Percentiles rank a stretch among this genome's conserved stretches.
phyloP scores from a whole-genome alignment of 2,888 invertebrate species.

The Pherbina coryleti region DNA sequence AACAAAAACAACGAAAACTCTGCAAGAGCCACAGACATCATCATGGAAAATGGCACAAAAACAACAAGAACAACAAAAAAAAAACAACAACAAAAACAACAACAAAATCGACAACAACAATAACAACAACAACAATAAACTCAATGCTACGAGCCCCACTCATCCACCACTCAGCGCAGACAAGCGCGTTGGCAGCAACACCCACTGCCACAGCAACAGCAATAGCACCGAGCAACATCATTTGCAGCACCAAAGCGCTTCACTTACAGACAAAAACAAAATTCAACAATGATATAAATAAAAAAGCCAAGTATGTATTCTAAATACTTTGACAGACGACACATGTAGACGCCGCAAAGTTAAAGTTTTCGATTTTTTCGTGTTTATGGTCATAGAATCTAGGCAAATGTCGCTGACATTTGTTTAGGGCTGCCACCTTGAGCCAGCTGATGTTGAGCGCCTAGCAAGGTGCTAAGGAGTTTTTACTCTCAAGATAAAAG shows the following conservation, averaged over 20 bases:
- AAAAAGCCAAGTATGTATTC: slow-evolving; percentile 43
- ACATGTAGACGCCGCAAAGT: neutral
- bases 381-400: neutral
- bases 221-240: slow-evolving; percentile 24
- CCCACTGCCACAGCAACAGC: slow-evolving; percentile 16
- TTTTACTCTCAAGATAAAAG: too few relatives aligned
- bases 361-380: neutral
- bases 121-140: slow-evolving; percentile 32
- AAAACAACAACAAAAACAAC: slow-evolving; percentile 33
- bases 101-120: neutral
- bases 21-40: slow-evolving; percentile 35
- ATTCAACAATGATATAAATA: slow-evolving; percentile 41
- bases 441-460: too few relatives aligned
- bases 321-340: slow-evolving; percentile 10
- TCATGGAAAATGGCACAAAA: slow-evolving; percentile 23
- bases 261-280: slow-evolving; percentile 32
- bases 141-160: neutral
- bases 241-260: neutral
- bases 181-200: neutral
- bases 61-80: slow-evolving; percentile 5
- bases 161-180: neutral
- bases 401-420: neutral
- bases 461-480: too few relatives aligned
- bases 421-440: neutral
- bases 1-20: slow-evolving; percentile 55